Evolutionary conservation across 2,888 invertebrate species (phyloP), one percentile per base, ranked within the genome.

Genomic region (Drosophila mayaguana): DNA sequence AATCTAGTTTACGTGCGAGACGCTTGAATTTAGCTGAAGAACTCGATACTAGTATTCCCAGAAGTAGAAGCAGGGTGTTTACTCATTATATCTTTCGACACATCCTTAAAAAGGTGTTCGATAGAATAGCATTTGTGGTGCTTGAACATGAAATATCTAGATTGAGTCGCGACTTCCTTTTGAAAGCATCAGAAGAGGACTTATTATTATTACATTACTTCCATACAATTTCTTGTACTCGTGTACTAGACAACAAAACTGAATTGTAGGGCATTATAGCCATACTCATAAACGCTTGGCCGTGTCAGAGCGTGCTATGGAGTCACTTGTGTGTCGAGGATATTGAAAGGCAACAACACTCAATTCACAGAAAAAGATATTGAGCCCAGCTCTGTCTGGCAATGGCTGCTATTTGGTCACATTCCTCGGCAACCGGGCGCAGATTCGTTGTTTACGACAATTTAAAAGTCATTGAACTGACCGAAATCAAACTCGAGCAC

Each of bases 391-490:
- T n/a, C 16, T 55, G 63, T 34, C 63, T 60, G 48, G 12, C 25
- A 25, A 34, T 65, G 45, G 14, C 40, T 45, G 45, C 28, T 22
- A 54, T 42, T 36, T 71, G 48, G 43, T 14, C 40, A 60, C 43
- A 69, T 34, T 20, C 48, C 56, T 40, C n/a, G 12, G 43, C 48
- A 57, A 28, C 54, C 18, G 46, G 32, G 46, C 28, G 38, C 46
- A 40, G 36, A 42, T 73, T 67, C 66, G 65, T 83, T 83, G 76
- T 83, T 86, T 78, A 78, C 89, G 89, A 76, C 87, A 70, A 83
- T 83, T 76, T 75, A 72, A 67, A 76, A 77, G 87, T 87, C 89
- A 89, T 75, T 84, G 87, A 84, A 88, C 83, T 76, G 78, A 57
- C 42, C 56, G 50, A 66, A 64, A 53, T 68, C 63, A 59, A 48